Evolutionary conservation across 2,113 vertebrate genomes (phyloP).

Genomic region (Scomber colias): DNA sequence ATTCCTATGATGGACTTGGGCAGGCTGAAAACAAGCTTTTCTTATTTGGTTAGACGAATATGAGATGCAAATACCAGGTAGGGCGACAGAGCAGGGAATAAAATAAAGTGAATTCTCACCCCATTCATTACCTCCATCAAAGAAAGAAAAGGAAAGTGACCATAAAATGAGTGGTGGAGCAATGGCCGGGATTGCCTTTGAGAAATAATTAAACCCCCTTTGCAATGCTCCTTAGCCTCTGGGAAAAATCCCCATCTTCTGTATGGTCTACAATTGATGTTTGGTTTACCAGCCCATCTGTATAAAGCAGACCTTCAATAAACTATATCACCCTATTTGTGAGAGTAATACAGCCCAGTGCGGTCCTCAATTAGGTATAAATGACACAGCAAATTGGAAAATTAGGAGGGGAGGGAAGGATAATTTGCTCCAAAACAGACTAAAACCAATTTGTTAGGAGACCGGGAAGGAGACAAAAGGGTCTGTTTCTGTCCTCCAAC

Average conservation of each 20-base stretch:
- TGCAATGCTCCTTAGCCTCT: constrained; percentile 60
- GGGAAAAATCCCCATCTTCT: constrained; percentile 63
- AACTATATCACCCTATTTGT: constrained; percentile 85
- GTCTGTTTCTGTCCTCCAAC: constrained; percentile 68
- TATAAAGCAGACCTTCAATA: constrained; percentile 81
- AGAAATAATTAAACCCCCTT: constrained; percentile 82
- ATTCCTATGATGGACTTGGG: constrained; percentile 32
- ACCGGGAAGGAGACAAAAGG: constrained; percentile 70
- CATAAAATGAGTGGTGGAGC: constrained; percentile 64
- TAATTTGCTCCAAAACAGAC: constrained; percentile 86
- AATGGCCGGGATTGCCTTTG: constrained; percentile 70
- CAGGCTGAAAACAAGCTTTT: constrained; percentile 59
- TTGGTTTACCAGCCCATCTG: constrained; percentile 75
- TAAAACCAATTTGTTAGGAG: constrained; percentile 88
- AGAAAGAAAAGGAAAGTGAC: constrained; percentile 61
- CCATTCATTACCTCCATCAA: constrained; percentile 72
- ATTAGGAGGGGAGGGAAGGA: constrained; percentile 85
- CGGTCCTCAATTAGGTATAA: constrained; percentile 85
- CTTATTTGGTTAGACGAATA: constrained; percentile 58
- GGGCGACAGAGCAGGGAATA: constrained; percentile 39
- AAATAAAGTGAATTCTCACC: constrained; percentile 71
- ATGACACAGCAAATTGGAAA: constrained; percentile 89
- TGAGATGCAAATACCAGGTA: constrained; percentile 65
- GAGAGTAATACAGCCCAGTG: constrained; percentile 84
- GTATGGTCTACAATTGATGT: constrained; percentile 74